Percentiles rank a stretch among this genome's conserved stretches.
These are phyloP conservation scores for Phragmatobia fuliginosa DNA, from an alignment of 2,888 invertebrate species.

Conservation along the genomic window DNA sequence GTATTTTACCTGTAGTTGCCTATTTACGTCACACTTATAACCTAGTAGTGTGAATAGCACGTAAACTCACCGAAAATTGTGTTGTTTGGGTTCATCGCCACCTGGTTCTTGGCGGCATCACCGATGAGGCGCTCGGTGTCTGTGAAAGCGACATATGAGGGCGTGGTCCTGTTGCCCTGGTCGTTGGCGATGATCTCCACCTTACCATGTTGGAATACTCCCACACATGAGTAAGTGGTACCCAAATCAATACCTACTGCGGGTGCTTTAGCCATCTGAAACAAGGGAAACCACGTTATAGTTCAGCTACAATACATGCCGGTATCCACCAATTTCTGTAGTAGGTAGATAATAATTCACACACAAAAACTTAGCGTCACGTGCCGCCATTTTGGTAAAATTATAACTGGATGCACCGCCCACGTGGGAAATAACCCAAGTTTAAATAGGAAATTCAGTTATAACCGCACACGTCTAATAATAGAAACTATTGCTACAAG, in stretches of 20 bases:
- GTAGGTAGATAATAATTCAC: not conserved
- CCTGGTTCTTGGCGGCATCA: conserved; percentile 94
- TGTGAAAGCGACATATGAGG: conserved; percentile 94
- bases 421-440: conserved; percentile 26
- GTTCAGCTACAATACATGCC: conserved; percentile 12
- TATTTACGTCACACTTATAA: not conserved
- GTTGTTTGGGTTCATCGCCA: conserved; percentile 95
- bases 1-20: not conserved
- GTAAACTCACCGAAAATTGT: conserved; percentile 92
- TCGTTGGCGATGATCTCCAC: conserved; percentile 96
- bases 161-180: conserved; percentile 96
- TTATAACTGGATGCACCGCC: conserved; percentile 20
- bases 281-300: conserved; percentile 47
- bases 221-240: conserved; percentile 97
- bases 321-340: not conserved
- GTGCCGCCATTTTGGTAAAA: conserved; percentile 45
- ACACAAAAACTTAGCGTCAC: conserved; percentile 31
- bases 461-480: not conserved
- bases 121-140: conserved; percentile 94
- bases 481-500: not conserved
- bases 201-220: conserved; percentile 96
- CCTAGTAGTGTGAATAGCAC: not conserved
- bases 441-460: not conserved
- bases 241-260: conserved; percentile 98
- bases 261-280: conserved; percentile 91